A percentile compares a stretch with the other conserved stretches of the same genome.
These are phyloP conservation scores for Encarsia formosa DNA, from an alignment of 2,888 invertebrate species.

Conservation along the genomic window DNA sequence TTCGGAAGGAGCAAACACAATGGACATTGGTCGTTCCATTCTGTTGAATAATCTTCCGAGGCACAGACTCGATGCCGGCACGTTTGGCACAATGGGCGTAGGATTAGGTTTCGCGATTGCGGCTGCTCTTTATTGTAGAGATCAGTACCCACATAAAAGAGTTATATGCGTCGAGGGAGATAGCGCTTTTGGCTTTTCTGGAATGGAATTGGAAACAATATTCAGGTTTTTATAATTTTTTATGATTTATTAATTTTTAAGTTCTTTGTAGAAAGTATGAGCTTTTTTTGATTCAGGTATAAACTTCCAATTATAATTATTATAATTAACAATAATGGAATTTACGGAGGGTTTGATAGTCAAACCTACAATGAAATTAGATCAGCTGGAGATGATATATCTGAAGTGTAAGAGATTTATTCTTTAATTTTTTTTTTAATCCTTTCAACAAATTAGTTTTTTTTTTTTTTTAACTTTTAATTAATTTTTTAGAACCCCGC, in stretches of 20 bases:
- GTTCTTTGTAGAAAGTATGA: too few species aligned
- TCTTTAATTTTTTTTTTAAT: too few species aligned
- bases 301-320: slow-evolving; percentile 85
- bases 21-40: slow-evolving; percentile 94
- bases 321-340: slow-evolving; percentile 94
- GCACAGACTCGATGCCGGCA: slow-evolving; percentile 90
- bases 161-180: slow-evolving; percentile 95
- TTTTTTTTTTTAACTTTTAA: not conserved
- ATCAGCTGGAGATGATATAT: slow-evolving; percentile 65
- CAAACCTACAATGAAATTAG: slow-evolving; percentile 71
- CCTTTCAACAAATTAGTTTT: too few species aligned
- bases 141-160: slow-evolving; percentile 72
- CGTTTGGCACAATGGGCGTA: slow-evolving; percentile 97
- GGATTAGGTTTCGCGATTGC: slow-evolving; percentile 90
- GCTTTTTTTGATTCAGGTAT: too few species aligned
- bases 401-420: slow-evolving; percentile 64
- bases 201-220: slow-evolving; percentile 97
- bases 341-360: slow-evolving; percentile 80
- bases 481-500: slow-evolving; percentile 70
- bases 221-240: slow-evolving; percentile 58
- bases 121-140: slow-evolving; percentile 83
- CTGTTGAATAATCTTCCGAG: slow-evolving; percentile 78
- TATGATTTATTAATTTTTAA: too few species aligned
- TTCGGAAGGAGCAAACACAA: slow-evolving; percentile 97
- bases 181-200: slow-evolving; percentile 96